Conservation (phyloP, 2,888 invertebrate species). For the Noctua janthina region DNA sequence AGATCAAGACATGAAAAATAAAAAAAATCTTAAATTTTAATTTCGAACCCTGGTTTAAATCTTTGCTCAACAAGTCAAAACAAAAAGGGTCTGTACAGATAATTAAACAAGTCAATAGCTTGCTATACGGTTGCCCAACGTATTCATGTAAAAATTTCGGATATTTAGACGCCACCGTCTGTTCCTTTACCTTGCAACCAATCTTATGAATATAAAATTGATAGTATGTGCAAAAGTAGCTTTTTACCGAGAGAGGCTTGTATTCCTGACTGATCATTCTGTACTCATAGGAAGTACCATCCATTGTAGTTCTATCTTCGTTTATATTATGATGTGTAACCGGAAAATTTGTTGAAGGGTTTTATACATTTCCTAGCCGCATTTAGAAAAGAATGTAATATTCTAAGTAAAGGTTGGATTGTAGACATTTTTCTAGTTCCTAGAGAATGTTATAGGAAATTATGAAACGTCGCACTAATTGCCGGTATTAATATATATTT, state of each 20-base stretch:
- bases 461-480: neutral
- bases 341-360: neutral
- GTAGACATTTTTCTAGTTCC: neutral
- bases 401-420: neutral
- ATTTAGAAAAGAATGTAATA: neutral
- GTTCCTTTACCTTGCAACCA: slow-evolving; percentile 30
- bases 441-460: neutral
- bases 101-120: neutral
- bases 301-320: neutral
- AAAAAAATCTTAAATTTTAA: too few relatives aligned
- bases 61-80: neutral
- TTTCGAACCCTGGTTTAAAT: neutral
- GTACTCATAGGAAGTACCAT: slow-evolving; percentile 1
- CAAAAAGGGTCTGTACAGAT: neutral
- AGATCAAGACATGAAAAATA: too few relatives aligned
- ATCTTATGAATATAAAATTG: slow-evolving; percentile 63
- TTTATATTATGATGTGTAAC: neutral
- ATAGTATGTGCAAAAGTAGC: slow-evolving; percentile 43
- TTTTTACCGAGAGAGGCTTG: slow-evolving; percentile 44
- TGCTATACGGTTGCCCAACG: neutral
- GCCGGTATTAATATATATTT: neutral
- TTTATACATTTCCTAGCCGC: slow-evolving; percentile 13
- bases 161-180: slow-evolving; percentile 2
- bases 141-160: neutral
- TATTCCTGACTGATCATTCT: slow-evolving; percentile 46